phyloP scores from a whole-genome alignment of 2,888 invertebrate species.

The Rapana venosa region DNA sequence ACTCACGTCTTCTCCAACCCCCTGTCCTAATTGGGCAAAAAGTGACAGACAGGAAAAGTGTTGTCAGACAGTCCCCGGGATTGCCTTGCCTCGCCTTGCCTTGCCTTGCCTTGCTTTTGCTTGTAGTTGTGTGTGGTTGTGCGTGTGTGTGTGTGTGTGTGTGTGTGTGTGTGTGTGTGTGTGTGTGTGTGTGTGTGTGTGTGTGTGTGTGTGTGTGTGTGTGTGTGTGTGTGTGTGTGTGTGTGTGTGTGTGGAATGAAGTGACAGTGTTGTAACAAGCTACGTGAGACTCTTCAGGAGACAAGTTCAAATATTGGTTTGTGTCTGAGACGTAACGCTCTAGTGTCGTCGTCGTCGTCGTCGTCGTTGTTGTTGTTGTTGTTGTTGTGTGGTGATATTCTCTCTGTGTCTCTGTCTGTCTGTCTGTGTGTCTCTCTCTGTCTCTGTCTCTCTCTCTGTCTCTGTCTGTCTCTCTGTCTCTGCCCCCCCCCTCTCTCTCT shows the following conservation, averaged over 20 bases:
- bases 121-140: too few species aligned
- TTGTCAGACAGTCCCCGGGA: neutral
- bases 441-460: slow-evolving; percentile 8
- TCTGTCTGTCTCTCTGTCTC: neutral
- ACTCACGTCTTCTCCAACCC: neutral
- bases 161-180: too few species aligned
- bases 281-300: slow-evolving; percentile 11
- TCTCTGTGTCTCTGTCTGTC: too few species aligned
- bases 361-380: neutral
- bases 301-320: neutral
- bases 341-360: too few species aligned
- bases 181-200: too few species aligned
- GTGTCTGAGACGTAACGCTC: too few species aligned
- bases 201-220: too few species aligned
- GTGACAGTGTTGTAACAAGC: neutral
- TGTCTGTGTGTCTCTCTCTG: neutral
- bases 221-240: too few species aligned
- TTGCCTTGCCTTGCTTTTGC: too few species aligned
- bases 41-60: neutral
- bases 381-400: too few species aligned
- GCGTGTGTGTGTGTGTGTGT: too few species aligned
- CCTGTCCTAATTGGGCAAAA: neutral
- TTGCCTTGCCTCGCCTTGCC: too few species aligned
- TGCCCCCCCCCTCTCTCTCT: neutral
- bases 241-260: neutral